Percentiles rank a stretch among this genome's conserved stretches.
Evolutionary conservation across 2,888 invertebrate genomes (phyloP).

Genomic region (Lydus trimaculatus): DNA sequence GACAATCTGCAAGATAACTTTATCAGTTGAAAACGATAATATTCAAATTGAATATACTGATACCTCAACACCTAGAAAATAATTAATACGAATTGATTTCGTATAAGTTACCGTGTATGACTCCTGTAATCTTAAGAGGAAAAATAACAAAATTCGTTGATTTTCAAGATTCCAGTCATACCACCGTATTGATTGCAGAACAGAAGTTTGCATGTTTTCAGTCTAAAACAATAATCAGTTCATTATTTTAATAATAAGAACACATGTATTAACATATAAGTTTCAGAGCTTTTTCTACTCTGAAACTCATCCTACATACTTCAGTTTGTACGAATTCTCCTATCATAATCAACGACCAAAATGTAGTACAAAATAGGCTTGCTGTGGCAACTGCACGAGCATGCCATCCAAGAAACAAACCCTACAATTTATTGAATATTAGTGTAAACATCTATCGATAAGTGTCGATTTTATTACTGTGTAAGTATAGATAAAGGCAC

Average conservation of each 20-base stretch:
- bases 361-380: not conserved
- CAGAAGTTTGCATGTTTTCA: not conserved
- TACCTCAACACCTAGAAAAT: not conserved
- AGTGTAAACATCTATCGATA: not conserved
- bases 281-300: too few relatives aligned
- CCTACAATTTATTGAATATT: not conserved
- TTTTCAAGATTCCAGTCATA: constrained; percentile 1
- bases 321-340: not conserved
- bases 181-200: not conserved
- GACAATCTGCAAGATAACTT: not conserved
- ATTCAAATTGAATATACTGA: not conserved
- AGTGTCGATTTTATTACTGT: not conserved
- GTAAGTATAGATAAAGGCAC: not conserved
- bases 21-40: not conserved
- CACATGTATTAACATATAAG: too few relatives aligned
- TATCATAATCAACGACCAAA: not conserved
- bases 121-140: not conserved
- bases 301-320: too few relatives aligned
- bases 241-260: too few relatives aligned
- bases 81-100: not conserved
- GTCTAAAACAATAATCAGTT: not conserved
- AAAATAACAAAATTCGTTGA: not conserved
- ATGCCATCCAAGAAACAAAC: not conserved
- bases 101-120: not conserved
- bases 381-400: not conserved